Conservation (phyloP, 2,113 vertebrate species). For the Ahaetulla prasina region DNA sequence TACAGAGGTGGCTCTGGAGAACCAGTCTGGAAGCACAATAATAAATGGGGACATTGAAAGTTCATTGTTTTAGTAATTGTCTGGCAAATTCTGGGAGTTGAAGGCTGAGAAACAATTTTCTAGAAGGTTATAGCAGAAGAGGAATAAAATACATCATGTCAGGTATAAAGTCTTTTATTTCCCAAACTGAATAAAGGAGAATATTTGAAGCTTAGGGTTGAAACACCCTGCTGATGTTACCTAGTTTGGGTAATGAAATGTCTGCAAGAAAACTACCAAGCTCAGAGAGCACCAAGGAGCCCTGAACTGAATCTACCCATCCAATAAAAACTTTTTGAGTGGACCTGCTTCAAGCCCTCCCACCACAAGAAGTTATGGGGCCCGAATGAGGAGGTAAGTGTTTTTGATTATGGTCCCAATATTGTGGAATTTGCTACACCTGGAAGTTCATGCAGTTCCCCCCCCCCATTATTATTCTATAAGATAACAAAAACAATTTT, state of each 20-base stretch:
- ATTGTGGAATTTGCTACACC: background rate
- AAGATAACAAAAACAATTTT: background rate
- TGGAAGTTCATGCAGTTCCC: background rate
- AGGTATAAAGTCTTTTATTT: background rate
- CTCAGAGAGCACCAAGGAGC: background rate
- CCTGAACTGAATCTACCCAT: background rate
- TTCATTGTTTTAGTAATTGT: background rate
- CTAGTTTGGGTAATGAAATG: background rate
- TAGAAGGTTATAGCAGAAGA: background rate
- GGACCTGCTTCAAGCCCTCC: background rate
- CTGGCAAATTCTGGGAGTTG: background rate
- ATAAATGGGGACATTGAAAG: background rate
- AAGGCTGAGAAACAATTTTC: background rate
- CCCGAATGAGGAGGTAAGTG: background rate
- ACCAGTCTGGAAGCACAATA: background rate
- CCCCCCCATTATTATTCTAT: background rate
- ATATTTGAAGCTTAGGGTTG: background rate
- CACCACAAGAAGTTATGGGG: background rate
- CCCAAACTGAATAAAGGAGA: background rate
- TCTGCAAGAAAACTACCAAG: background rate
- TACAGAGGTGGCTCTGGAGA: background rate
- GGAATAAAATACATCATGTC: background rate
- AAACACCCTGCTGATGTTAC: background rate
- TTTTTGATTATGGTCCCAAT: background rate
- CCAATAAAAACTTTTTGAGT: background rate